These are phyloP conservation scores for Sebastes fasciatus DNA, from an alignment of 2,113 vertebrate species.

Conservation along the genomic window DNA sequence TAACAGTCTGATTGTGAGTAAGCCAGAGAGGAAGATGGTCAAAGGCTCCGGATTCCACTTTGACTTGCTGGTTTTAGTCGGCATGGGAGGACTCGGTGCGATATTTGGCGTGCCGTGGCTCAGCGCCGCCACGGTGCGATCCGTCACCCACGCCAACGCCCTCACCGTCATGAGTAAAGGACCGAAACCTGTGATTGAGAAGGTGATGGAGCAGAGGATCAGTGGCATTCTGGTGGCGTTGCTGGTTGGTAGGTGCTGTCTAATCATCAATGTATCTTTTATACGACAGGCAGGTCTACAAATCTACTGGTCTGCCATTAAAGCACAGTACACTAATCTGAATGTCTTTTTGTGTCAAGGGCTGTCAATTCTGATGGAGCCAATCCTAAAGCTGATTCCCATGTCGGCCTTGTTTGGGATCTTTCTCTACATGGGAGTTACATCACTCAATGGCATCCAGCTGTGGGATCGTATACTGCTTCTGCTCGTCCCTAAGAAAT, in stretches of 20 bases:
- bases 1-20: slow-evolving; percentile 92
- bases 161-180: slow-evolving; percentile 92
- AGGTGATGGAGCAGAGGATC: slow-evolving; percentile 93
- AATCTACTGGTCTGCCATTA: background rate
- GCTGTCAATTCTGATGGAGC: slow-evolving; percentile 95
- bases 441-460: slow-evolving; percentile 96
- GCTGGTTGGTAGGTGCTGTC: slow-evolving; percentile 89
- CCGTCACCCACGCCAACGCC: slow-evolving; percentile 95
- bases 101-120: slow-evolving; percentile 97
- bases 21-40: slow-evolving; percentile 93
- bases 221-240: slow-evolving; percentile 92
- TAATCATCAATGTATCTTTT: background rate
- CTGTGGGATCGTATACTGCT: slow-evolving; percentile 94
- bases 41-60: slow-evolving; percentile 97
- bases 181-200: slow-evolving; percentile 85
- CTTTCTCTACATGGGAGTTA: slow-evolving; percentile 99
- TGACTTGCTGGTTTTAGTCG: slow-evolving; percentile 93
- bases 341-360: slow-evolving; percentile 79
- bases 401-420: slow-evolving; percentile 95
- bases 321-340: background rate
- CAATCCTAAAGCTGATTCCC: slow-evolving; percentile 91
- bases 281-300: background rate
- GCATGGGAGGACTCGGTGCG: slow-evolving; percentile 91
- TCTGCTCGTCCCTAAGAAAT: slow-evolving; percentile 92
- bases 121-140: slow-evolving; percentile 94